Base-by-base conservation (phyloP, 2,797 vertebrate genomes). In the Dallia pectoralis region DNA sequence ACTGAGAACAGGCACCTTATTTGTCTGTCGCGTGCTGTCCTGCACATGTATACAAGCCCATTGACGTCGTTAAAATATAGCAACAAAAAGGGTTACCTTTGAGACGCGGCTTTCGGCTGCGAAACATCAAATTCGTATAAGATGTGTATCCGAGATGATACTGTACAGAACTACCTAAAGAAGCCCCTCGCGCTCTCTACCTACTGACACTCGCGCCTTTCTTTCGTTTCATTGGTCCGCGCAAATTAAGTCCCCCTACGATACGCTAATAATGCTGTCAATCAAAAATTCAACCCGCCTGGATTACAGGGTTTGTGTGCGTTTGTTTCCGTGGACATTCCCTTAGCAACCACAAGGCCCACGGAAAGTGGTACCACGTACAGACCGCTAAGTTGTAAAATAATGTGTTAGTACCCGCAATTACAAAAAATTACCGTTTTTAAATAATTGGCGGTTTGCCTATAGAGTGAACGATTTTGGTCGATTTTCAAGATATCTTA, bases 251-350 rank as follows among this genome's bases (percentile, higher is more conserved):
- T 30, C 16, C 32, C 3, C 5, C 4, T 47, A 0, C 0, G 0
- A 91, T 87, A 86, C 88, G 92, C 77, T 74, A 0, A 29, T 0
- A 2, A 0, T 8, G 9, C 25, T 79, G 88, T 83, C 86, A 0
- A 4, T 90, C 77, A 83, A 69, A 18, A 19, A 65, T 0, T 69
- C 25, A 53, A 2, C 11, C 0, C 9, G 0, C 0, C 0, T 19
- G 22, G 53, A 27, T 8, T 8, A 59, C 22, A 59, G 11, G 53
- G 22, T 22, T 59, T 59, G 53, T 27, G 2, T 9, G 14, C 9
- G 29, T 62, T 76, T 27, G 84, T 86, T 87, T 77, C 78, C 83
- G 82, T 86, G 79, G 79, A 82, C 75, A 74, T 87, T 84, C 70
- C 89, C 91, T 82, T 79, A 69, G 80, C 74, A 79, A 81, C 80